Evolutionary conservation across 1,140 invertebrate species (phyloP).

Genomic region (Drosophila lowei): DNA sequence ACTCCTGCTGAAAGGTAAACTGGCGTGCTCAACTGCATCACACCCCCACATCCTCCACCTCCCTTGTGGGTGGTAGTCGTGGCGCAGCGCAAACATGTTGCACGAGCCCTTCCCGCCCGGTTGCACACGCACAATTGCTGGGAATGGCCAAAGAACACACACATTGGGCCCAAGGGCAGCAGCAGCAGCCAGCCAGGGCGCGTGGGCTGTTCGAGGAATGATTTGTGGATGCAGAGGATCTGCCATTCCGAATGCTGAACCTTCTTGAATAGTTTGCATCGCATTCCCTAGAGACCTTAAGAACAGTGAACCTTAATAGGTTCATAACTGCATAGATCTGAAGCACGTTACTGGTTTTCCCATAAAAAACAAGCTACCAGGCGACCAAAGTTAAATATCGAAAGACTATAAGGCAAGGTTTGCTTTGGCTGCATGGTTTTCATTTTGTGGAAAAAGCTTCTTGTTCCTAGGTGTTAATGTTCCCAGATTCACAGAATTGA

Average conservation of each 20-base stretch:
- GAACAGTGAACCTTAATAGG: too few species aligned
- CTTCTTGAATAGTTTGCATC: too few species aligned
- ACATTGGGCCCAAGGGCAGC: slow-evolving; percentile 11
- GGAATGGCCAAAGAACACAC: slow-evolving; percentile 18
- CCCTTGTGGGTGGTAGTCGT: not conserved
- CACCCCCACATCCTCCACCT: not conserved
- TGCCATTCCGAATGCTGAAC: too few species aligned
- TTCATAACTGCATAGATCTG: too few species aligned
- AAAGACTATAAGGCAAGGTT: too few species aligned
- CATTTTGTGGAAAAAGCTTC: slow-evolving; percentile 21
- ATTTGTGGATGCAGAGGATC: too few species aligned
- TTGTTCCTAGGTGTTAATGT: slow-evolving; percentile 17
- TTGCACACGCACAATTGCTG: slow-evolving; percentile 8
- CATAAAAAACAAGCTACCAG: too few species aligned
- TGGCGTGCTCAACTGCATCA: slow-evolving; percentile 8
- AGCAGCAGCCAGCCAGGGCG: not conserved
- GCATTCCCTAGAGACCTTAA: too few species aligned
- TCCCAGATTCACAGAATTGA: slow-evolving; percentile 13
- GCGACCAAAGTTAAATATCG: too few species aligned
- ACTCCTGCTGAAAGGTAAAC: slow-evolving; percentile 45
- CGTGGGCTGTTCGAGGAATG: slow-evolving; percentile 12
- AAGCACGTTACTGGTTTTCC: too few species aligned
- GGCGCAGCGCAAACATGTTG: slow-evolving; percentile 20
- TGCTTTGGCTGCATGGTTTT: too few species aligned
- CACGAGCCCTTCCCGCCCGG: not conserved